phyloP scores from a whole-genome alignment of 2,797 vertebrate species.

The Poecilia gillii region DNA sequence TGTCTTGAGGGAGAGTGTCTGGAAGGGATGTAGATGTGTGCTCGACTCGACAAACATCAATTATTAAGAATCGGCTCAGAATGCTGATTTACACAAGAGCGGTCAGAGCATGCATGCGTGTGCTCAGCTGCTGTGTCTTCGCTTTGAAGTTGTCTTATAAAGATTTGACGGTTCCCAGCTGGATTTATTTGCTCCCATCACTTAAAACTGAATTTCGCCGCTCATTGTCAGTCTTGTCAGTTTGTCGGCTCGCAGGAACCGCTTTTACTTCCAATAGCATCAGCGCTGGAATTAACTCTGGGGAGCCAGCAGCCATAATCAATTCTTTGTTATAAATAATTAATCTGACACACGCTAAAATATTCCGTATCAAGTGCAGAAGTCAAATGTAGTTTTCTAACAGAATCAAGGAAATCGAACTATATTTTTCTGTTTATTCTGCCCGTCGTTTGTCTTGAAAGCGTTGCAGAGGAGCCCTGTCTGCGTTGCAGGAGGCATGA shows the following conservation, averaged over 20 bases:
- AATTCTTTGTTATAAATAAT: constrained; percentile 76
- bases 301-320: constrained; percentile 65
- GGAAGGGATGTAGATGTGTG: constrained; percentile 46
- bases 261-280: constrained; percentile 67
- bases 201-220: constrained; percentile 47
- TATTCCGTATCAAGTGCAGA: constrained; percentile 71
- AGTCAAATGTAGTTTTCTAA: constrained; percentile 59
- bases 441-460: constrained; percentile 42
- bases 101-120: background rate
- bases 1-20: constrained; percentile 51
- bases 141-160: constrained; percentile 41
- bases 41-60: constrained; percentile 62
- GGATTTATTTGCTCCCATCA: constrained; percentile 39
- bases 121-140: constrained; percentile 10
- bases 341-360: constrained; percentile 55
- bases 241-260: constrained; percentile 50
- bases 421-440: constrained; percentile 55
- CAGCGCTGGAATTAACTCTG: constrained; percentile 51
- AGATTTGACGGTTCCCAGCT: constrained; percentile 26
- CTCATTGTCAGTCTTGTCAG: constrained; percentile 46
- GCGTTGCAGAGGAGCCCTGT: constrained; percentile 14
- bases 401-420: constrained; percentile 45
- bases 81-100: constrained; percentile 59
- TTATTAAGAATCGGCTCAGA: constrained; percentile 63
- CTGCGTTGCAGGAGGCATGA: constrained; percentile 19